These are phyloP conservation scores for Etia nguti DNA, from an alignment of 2,113 vertebrate genomes.

Conservation along the genomic window DNA sequence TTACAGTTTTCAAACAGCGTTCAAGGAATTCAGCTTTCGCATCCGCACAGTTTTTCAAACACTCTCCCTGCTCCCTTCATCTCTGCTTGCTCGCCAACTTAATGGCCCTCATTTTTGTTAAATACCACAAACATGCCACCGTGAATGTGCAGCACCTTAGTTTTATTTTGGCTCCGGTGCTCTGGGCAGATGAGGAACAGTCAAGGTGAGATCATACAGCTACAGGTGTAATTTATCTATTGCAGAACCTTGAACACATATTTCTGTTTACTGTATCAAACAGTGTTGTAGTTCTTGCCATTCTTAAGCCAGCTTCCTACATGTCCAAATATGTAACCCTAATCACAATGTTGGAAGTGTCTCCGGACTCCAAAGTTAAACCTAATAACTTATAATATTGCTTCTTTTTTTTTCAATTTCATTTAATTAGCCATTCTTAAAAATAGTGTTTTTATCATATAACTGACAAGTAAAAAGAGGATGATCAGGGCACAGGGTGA, in stretches of 20 bases:
- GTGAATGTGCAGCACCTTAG: neutral
- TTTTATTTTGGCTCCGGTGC: neutral
- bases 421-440: neutral
- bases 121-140: conserved; percentile 51
- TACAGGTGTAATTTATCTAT: neutral
- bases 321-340: neutral
- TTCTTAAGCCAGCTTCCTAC: neutral
- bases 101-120: conserved; percentile 47
- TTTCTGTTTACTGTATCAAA: neutral
- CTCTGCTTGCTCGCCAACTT: conserved; percentile 35
- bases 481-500: neutral
- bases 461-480: neutral
- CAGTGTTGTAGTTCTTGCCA: neutral
- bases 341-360: neutral
- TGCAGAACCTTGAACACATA: neutral
- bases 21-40: conserved; percentile 64
- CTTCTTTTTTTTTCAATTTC: neutral
- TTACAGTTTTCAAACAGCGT: conserved; percentile 74
- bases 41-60: conserved; percentile 52
- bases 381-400: neutral
- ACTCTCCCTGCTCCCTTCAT: conserved; percentile 47
- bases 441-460: neutral
- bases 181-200: neutral
- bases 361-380: neutral
- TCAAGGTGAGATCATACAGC: neutral